phyloP scores from a whole-genome alignment of 2,113 vertebrate genomes.

The Gallinago undulata region DNA sequence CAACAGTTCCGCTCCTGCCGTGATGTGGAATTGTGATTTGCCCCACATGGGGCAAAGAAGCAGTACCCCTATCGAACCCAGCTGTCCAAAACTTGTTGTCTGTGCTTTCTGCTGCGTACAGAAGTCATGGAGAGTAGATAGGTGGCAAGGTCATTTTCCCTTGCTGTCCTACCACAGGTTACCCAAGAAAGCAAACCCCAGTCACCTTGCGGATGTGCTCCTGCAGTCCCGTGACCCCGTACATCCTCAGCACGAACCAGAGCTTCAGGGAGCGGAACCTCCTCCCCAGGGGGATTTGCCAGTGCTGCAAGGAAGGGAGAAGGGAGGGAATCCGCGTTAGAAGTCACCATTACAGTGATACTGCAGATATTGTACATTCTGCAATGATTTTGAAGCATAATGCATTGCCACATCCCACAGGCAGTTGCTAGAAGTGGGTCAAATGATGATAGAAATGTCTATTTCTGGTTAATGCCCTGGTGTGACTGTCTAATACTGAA shows the following conservation, averaged over 20 bases:
- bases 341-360: background rate
- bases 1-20: background rate
- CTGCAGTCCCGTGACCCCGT: slow-evolving; percentile 88
- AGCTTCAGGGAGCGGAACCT: slow-evolving; percentile 95
- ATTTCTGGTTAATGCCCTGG: background rate
- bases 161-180: background rate
- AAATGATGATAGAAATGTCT: background rate
- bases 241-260: slow-evolving; percentile 96
- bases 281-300: slow-evolving; percentile 94
- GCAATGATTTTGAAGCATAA: fast-evolving
- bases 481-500: background rate
- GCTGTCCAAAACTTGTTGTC: background rate
- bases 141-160: background rate
- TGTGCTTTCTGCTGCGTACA: background rate
- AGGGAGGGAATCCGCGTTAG: background rate
- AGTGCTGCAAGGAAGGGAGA: slow-evolving; percentile 80
- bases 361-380: background rate
- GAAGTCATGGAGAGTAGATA: background rate
- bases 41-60: fast-evolving
- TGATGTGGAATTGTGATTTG: background rate
- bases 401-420: background rate
- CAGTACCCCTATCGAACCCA: background rate
- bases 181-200: background rate
- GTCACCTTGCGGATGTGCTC: slow-evolving; percentile 88
- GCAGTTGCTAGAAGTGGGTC: background rate